Conservation (phyloP, 2,113 vertebrate genomes). For the Rousettus leschenaultii region DNA sequence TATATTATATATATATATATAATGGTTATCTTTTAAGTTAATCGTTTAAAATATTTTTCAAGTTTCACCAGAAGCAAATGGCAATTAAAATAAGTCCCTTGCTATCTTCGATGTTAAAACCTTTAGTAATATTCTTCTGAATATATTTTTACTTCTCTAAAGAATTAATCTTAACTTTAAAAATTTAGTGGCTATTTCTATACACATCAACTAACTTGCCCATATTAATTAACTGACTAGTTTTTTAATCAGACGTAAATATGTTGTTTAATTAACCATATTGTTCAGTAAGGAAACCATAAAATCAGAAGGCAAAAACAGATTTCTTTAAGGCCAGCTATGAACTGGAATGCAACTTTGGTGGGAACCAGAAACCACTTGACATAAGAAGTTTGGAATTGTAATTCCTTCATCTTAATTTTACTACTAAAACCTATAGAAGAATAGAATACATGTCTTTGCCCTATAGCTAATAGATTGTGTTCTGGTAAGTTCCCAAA, state of each 20-base stretch:
- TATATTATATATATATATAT: background rate
- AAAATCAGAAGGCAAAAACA: constrained; percentile 26
- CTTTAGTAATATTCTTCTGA: background rate
- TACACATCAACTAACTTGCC: background rate
- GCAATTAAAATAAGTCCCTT: background rate
- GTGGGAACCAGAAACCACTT: background rate
- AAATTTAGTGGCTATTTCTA: constrained; percentile 48
- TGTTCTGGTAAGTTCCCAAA: background rate
- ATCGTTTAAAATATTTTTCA: constrained; percentile 18
- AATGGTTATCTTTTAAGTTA: background rate
- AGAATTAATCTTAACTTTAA: constrained; percentile 40
- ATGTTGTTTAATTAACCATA: constrained; percentile 38
- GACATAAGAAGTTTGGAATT: background rate
- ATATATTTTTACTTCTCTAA: background rate
- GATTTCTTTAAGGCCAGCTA: background rate
- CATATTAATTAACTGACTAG: constrained; percentile 36
- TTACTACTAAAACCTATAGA: background rate
- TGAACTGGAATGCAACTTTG: constrained; percentile 40
- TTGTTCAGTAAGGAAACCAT: constrained; percentile 8
- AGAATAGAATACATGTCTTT: background rate
- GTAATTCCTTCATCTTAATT: background rate
- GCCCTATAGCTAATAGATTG: background rate
- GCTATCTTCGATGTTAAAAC: background rate
- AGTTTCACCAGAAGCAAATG: background rate
- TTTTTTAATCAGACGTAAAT: constrained; percentile 39